Percentiles rank a stretch among this genome's conserved stretches.
These are phyloP conservation scores for Threskiornis aethiopicus DNA, from an alignment of 2,797 vertebrate genomes.

Conservation along the genomic window DNA sequence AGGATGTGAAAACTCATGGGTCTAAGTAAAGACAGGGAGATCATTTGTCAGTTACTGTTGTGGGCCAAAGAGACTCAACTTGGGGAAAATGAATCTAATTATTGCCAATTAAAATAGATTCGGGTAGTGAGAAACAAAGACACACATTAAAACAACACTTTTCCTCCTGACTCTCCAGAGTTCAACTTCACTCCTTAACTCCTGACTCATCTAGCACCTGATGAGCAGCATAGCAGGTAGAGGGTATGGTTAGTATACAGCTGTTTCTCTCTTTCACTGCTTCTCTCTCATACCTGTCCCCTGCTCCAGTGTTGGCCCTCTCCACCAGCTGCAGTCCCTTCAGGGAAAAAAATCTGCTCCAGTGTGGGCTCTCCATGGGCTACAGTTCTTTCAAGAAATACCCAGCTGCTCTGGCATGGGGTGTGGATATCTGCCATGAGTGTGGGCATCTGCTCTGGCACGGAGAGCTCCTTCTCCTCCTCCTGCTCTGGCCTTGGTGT, in stretches of 20 bases:
- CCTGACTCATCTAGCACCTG: rapidly evolving
- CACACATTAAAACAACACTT: background rate
- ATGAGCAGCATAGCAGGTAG: too few species aligned
- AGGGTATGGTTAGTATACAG: too few species aligned
- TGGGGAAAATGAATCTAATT: background rate
- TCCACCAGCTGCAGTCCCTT: background rate
- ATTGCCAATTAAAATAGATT: background rate
- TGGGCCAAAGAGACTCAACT: background rate
- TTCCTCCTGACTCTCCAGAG: background rate
- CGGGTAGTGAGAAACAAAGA: background rate
- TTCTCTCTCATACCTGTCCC: background rate
- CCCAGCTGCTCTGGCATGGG: background rate
- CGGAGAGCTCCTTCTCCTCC: rapidly evolving
- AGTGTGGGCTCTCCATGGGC: background rate
- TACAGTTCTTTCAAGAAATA: background rate
- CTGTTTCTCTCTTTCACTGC: background rate
- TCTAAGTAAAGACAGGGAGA: background rate
- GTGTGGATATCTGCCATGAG: too few species aligned
- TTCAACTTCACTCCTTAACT: background rate
- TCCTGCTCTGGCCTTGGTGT: background rate
- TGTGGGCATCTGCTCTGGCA: background rate
- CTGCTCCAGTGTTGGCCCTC: background rate
- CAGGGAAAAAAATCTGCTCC: background rate
- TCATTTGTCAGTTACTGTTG: background rate
- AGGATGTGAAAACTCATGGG: background rate